Evolutionary conservation across 2,888 invertebrate species (phyloP).

Genomic region (Aspidiotus rigidus): DNA sequence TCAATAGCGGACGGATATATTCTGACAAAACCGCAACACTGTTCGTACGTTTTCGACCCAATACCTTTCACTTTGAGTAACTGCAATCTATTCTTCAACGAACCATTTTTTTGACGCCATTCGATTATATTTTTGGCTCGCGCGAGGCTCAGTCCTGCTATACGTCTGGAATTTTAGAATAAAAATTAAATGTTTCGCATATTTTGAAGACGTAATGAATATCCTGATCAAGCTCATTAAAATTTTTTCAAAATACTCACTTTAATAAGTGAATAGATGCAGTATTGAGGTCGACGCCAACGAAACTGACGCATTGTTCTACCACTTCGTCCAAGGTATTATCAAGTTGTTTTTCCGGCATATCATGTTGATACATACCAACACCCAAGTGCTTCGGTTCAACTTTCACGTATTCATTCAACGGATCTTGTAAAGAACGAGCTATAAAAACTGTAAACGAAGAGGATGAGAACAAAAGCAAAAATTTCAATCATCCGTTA

Average conservation of each 20-base stretch:
- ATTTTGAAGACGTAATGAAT: too few relatives aligned
- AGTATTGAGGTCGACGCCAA: conserved; percentile 85
- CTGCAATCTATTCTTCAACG: conserved; percentile 64
- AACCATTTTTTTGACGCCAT: conserved; percentile 60
- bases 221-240: not conserved
- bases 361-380: conserved; percentile 92
- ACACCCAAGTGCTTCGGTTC: conserved; percentile 87
- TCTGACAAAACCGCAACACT: conserved; percentile 71
- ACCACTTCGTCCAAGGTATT: conserved; percentile 69
- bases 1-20: conserved; percentile 42
- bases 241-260: conserved; percentile 44
- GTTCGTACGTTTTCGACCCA: conserved; percentile 74
- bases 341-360: conserved; percentile 65
- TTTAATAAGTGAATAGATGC: conserved; percentile 71
- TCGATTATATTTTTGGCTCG: conserved; percentile 70
- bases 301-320: conserved; percentile 83
- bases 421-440: conserved; percentile 77
- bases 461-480: not conserved
- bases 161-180: conserved; percentile 50
- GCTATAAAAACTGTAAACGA: conserved; percentile 59
- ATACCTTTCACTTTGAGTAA: conserved; percentile 67
- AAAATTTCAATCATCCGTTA: conserved; percentile 4
- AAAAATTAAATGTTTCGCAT: too few relatives aligned
- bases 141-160: conserved; percentile 70
- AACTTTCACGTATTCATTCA: conserved; percentile 85